Evolutionary conservation across 2,888 invertebrate genomes (phyloP).

Genomic region (Aproaerema taeniolella): DNA sequence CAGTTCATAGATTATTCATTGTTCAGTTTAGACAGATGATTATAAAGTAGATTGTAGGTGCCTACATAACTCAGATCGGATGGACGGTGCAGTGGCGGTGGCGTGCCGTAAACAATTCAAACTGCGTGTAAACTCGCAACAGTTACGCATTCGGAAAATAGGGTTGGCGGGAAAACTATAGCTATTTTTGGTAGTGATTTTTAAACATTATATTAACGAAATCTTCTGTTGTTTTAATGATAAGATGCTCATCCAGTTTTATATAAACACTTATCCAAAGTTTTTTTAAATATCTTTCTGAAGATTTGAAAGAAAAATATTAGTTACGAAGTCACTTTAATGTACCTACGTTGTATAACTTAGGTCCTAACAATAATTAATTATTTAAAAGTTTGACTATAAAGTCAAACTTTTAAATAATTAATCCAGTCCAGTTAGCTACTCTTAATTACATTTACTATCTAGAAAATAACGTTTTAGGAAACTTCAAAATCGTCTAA

Average conservation of each 20-base stretch:
- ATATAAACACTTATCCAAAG: not conserved
- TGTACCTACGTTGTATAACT: not conserved
- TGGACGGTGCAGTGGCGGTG: not conserved
- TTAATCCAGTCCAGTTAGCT: not conserved
- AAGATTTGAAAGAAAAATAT: not conserved
- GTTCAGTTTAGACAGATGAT: too few species aligned
- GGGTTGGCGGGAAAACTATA: not conserved
- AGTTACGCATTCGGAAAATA: not conserved
- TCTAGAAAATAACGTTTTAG: not conserved
- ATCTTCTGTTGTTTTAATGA: too few species aligned
- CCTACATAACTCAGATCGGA: constrained; percentile 5
- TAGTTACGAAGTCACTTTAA: not conserved
- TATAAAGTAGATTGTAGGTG: too few species aligned
- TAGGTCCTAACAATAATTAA: not conserved
- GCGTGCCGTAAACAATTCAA: constrained; percentile 4
- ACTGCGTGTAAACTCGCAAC: constrained; percentile 5
- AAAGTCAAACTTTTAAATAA: not conserved
- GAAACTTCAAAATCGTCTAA: too few species aligned
- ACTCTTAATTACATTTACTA: not conserved
- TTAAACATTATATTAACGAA: too few species aligned
- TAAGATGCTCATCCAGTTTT: too few species aligned
- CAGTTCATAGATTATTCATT: too few species aligned
- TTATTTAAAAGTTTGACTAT: not conserved
- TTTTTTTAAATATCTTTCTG: not conserved
- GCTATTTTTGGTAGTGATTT: not conserved